Conservation (phyloP, 2,797 vertebrate species). For the Gymnopithys bicolor region DNA sequence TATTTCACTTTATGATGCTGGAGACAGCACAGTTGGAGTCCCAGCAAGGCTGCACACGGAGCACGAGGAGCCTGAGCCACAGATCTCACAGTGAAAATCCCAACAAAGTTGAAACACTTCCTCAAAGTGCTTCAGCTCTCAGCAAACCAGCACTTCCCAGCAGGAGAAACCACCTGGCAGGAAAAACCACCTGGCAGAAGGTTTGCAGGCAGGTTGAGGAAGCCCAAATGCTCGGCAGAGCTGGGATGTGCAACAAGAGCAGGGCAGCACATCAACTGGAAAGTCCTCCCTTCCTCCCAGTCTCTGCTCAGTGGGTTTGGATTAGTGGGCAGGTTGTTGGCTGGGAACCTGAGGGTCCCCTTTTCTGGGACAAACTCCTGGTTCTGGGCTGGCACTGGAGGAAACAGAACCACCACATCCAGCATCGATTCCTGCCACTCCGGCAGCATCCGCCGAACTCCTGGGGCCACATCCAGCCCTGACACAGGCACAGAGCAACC, state of each 20-base stretch:
- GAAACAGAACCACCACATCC: not conserved
- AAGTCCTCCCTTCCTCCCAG: not conserved
- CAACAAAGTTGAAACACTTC: accelerated
- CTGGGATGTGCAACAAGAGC: accelerated
- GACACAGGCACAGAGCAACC: accelerated
- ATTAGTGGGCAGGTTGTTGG: accelerated
- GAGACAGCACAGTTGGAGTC: not conserved
- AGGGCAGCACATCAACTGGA: accelerated
- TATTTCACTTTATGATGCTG: not conserved
- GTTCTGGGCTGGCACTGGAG: not conserved
- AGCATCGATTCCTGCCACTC: accelerated
- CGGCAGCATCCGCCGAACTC: accelerated
- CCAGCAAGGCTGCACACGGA: accelerated
- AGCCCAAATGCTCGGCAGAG: accelerated
- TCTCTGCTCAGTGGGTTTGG: not conserved
- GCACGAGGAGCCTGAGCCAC: accelerated
- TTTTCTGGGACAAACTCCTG: not conserved
- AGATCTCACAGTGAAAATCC: not conserved
- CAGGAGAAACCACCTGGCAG: not conserved
- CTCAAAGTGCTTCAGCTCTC: not conserved
- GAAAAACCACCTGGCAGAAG: not conserved
- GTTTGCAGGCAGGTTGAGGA: not conserved
- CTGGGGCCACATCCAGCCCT: not conserved
- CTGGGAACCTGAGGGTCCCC: not conserved
- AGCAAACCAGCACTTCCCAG: not conserved